Conservation (phyloP, 2,888 invertebrate genomes). For the Leucania comma region DNA sequence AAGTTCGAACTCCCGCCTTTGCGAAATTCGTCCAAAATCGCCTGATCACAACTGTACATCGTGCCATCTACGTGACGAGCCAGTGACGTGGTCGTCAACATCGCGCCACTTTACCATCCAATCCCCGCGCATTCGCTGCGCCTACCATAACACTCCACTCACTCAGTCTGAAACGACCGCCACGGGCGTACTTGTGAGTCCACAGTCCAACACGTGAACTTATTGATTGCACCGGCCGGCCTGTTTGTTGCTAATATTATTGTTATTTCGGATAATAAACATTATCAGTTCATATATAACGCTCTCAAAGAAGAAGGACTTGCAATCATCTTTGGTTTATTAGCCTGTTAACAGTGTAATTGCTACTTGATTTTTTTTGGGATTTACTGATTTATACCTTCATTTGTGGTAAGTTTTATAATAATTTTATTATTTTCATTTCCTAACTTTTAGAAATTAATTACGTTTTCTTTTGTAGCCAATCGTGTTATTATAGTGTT, state of each 20-base stretch:
- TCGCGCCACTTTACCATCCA: constrained; percentile 87
- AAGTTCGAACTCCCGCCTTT: constrained; percentile 61
- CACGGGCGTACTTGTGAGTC: constrained; percentile 60
- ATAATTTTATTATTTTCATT: neutral
- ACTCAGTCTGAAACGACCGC: constrained; percentile 62
- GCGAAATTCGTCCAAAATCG: constrained; percentile 52
- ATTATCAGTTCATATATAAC: constrained; percentile 46
- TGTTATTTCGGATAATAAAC: constrained; percentile 45
- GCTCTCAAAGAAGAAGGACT: constrained; percentile 15
- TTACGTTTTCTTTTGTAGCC: neutral
- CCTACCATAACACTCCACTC: constrained; percentile 62
- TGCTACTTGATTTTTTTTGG: constrained; percentile 12
- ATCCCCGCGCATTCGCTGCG: constrained; percentile 75
- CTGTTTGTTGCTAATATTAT: constrained; percentile 51
- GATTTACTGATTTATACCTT: constrained; percentile 16
- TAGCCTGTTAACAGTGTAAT: constrained; percentile 35
- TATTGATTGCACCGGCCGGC: constrained; percentile 66
- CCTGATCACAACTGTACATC: constrained; percentile 69
- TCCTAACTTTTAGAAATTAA: neutral
- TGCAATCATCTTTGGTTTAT: constrained; percentile 28
- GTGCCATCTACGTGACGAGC: constrained; percentile 68
- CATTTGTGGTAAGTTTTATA: constrained; percentile 48
- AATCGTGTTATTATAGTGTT: constrained; percentile 1
- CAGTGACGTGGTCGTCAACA: constrained; percentile 83
- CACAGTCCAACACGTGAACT: constrained; percentile 80